Evolutionary conservation across 2,888 invertebrate species (phyloP).

Genomic region (Frankliniella fusca): DNA sequence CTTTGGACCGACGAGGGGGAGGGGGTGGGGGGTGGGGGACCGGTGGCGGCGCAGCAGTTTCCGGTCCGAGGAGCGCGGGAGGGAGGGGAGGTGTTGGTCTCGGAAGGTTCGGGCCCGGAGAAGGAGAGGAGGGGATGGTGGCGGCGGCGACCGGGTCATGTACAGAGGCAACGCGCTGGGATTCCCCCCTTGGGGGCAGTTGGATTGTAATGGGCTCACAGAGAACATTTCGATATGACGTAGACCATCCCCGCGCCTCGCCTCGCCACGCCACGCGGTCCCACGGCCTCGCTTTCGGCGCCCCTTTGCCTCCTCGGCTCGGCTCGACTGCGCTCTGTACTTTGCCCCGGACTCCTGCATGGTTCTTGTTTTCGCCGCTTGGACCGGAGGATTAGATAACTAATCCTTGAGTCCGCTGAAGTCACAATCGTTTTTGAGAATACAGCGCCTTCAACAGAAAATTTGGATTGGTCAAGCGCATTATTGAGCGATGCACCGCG

Average conservation of each 20-base stretch:
- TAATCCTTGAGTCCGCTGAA: background rate
- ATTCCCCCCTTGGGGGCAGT: conserved; percentile 23
- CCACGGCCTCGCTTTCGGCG: conserved; percentile 23
- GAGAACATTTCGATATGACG: conserved; percentile 26
- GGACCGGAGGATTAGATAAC: background rate
- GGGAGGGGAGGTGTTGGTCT: background rate
- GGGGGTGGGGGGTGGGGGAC: background rate
- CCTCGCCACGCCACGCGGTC: background rate
- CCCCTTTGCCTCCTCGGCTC: background rate
- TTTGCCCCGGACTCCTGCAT: background rate
- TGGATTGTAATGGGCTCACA: conserved; percentile 26
- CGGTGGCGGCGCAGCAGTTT: background rate
- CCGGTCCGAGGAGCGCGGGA: background rate
- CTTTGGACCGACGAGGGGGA: background rate
- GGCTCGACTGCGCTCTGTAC: background rate
- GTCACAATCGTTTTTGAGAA: background rate
- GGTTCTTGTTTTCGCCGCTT: background rate
- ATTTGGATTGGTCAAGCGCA: no score
- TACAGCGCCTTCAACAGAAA: no score
- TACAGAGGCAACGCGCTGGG: conserved; percentile 18
- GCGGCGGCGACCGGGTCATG: conserved; percentile 9
- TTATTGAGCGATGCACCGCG: background rate
- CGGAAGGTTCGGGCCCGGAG: background rate
- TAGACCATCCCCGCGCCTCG: conserved; percentile 9
- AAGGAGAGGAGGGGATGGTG: background rate